Base-by-base conservation (phyloP, 2,888 invertebrate genomes). In the Brenthis daphne region DNA sequence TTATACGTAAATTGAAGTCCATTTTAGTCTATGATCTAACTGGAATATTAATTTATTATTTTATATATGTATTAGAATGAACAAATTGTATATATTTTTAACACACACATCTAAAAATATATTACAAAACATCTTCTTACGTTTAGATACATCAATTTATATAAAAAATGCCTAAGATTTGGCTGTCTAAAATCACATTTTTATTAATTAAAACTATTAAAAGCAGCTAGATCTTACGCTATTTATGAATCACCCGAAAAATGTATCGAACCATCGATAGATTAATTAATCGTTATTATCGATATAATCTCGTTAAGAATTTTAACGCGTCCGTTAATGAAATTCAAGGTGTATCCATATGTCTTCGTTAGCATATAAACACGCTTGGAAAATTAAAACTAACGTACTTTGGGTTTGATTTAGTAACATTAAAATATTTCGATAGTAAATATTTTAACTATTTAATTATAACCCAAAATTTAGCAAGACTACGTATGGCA, bases 211-310 rank as follows among this genome's bases (percentile, higher is more conserved):
- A 2, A 56, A 33, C 1, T 16, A 37, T 16, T n/a, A 37, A 12
- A 11, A 57, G n/a, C 12, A 14, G 16, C 37, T 8, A 37, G 33
- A 8, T n/a, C 16, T 33, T 54, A 51, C 12, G 20, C 33, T 64
- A 57, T 61, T 61, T 54, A 48, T 55, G 54, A 60, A 71, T 51
- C 24, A 68, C n/a, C 33, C 8, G 61, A 65, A 73, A 64, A 64
- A 50, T 66, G 63, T 56, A 61, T 66, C 69, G 66, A 72, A 74
- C 71, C 79, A 80, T 81, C 83, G 82, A 85, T 84, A 80, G 80
- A 87, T 85, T 89, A 88, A 88, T 88, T 89, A 89, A 88, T 85
- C 85, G 85, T 85, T 86, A 85, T 88, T 85, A 37, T 84, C 84
- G 80, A 84, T 76, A 75, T 76, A 73, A 76, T 77, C 84, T 87